Conservation (phyloP, 2,888 invertebrate genomes). For the Polydrusus pterygomalis region DNA sequence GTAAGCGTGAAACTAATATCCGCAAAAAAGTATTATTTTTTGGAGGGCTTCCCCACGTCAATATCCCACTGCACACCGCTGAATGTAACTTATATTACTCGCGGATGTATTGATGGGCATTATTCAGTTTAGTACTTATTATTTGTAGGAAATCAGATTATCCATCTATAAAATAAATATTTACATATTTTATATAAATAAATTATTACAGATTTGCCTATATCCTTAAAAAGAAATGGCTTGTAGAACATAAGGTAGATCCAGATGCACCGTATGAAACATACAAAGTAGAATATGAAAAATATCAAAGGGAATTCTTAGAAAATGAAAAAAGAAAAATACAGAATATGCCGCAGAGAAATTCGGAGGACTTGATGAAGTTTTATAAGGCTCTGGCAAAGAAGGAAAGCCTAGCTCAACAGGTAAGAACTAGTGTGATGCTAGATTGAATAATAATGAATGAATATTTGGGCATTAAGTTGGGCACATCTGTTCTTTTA, state of each 20-base stretch:
- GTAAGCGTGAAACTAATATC: no score
- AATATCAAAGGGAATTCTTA: conserved; percentile 55
- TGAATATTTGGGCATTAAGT: no score
- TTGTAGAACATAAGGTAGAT: conserved; percentile 57
- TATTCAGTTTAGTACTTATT: no score
- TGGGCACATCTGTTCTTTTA: no score
- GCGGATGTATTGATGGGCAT: no score
- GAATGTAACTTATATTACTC: no score
- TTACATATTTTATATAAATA: conserved; percentile 4
- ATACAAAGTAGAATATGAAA: conserved; percentile 57
- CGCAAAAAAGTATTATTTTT: no score
- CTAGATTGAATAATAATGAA: neutral
- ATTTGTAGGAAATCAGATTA: no score
- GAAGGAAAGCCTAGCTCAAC: conserved; percentile 48
- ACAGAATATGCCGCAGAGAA: conserved; percentile 61
- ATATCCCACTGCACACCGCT: no score
- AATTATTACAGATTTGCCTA: conserved; percentile 48
- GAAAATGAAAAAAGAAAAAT: conserved; percentile 59
- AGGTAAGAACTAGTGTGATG: conserved; percentile 14
- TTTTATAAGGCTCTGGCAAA: conserved; percentile 47
- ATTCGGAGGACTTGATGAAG: conserved; percentile 55
- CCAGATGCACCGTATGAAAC: conserved; percentile 56
- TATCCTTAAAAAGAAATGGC: conserved; percentile 53
- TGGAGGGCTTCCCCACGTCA: no score
- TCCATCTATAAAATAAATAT: neutral